Conservation (phyloP, 2,797 vertebrate genomes). For the Ctenopoma multispine region DNA sequence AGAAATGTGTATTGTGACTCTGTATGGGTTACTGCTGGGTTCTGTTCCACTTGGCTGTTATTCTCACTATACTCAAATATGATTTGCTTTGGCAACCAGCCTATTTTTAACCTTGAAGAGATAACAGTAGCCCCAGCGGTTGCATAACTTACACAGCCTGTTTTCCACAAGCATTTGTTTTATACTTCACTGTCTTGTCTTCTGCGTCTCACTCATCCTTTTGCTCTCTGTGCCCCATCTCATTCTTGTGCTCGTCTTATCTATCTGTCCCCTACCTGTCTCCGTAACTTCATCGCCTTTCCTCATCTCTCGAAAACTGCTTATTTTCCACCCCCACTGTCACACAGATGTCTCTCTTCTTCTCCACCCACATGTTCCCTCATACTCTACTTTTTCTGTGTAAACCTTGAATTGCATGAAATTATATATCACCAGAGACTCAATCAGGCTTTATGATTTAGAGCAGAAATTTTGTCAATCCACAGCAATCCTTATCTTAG, state of each 20-base stretch:
- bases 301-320: conserved; percentile 35
- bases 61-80: conserved; percentile 51
- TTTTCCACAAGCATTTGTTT: conserved; percentile 43
- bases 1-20: neutral
- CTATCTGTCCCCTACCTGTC: conserved; percentile 8
- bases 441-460: conserved; percentile 10
- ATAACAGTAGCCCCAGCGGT: conserved; percentile 41
- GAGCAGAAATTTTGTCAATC: conserved; percentile 22
- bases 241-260: conserved; percentile 19
- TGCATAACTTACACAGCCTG: conserved; percentile 57
- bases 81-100: conserved; percentile 57
- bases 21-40: conserved; percentile 35
- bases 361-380: conserved; percentile 45
- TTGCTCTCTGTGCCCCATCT: conserved; percentile 24
- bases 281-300: conserved; percentile 41
- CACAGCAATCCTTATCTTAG: conserved; percentile 12
- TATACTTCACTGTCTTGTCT: conserved; percentile 35
- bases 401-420: conserved; percentile 41
- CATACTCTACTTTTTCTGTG: conserved; percentile 19
- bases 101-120: conserved; percentile 65
- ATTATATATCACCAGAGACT: conserved; percentile 32
- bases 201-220: conserved; percentile 13
- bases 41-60: conserved; percentile 46
- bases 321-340: conserved; percentile 39
- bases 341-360: conserved; percentile 39